Evolutionary conservation across 2,797 vertebrate species (phyloP), one percentile per base, ranked within the genome.

Genomic region (Helicolenus hilgendorfi): DNA sequence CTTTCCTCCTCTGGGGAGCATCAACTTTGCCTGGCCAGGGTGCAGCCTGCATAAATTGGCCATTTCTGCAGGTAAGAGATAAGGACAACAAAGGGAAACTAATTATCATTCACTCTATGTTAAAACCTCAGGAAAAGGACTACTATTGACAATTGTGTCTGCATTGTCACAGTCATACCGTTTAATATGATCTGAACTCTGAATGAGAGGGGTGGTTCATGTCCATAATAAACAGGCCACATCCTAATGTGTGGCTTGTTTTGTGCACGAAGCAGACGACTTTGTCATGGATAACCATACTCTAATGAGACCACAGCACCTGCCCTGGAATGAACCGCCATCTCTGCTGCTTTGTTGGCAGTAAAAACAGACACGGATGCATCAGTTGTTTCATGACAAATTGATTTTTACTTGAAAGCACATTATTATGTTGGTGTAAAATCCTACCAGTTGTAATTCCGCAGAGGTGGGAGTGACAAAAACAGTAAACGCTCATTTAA

Each of bases 11-110:
- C 92, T 87, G 86, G 95, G 95, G 93, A 96, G 94, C 96, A 89
- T 94, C 96, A 95, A 96, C 96, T 96, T 96, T 94, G 96, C 85
- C 94, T 95, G 95, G 93, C 93, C 88, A 72, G 81, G 89, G 91
- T 94, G 95, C 95, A 89, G 93, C 88, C 92, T 93, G 96, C 93
- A 96, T 96, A 96, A 96, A 94, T 96, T 96, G 94, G 89, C 93
- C 90, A 96, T 96, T 96, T 96, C 96, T 97, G 96, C 96, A 96
- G 96, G 96, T 96, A 92, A 89, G 96, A 94, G 96, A 97, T 97
- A 97, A 96, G 95, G 91, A 92, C 95, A 94, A 96, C 96, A 96
- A 96, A 96, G 94, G 90, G 86, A 93, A 96, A 96, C 93, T 97
- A 97, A 97, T 97, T 97, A 96, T 96, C 96, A 97, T 96, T 96